phyloP scores from a whole-genome alignment of 2,888 invertebrate genomes.

The Habrosyne pyritoides region DNA sequence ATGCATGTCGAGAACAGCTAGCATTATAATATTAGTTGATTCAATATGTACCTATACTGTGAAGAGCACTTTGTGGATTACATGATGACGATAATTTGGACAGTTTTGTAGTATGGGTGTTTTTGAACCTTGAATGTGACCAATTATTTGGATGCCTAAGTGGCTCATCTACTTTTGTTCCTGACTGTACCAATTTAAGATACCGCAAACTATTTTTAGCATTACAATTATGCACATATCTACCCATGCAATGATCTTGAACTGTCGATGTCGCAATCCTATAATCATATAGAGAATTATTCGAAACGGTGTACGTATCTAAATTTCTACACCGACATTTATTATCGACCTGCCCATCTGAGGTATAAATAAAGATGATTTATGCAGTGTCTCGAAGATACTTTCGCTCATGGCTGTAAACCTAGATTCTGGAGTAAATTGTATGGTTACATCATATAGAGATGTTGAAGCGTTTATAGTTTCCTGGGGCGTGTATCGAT shows the following conservation, averaged over 20 bases:
- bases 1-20: too few species aligned
- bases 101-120: too few species aligned
- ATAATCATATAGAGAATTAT: not conserved
- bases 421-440: not conserved
- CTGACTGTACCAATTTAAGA: not conserved
- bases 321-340: not conserved
- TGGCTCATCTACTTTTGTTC: too few species aligned
- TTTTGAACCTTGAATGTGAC: too few species aligned
- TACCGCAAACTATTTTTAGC: not conserved
- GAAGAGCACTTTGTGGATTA: too few species aligned
- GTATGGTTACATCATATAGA: not conserved
- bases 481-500: not conserved
- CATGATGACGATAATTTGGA: too few species aligned
- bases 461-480: not conserved
- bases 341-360: not conserved
- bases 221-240: slow-evolving; percentile 7
- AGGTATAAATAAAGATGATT: slow-evolving; percentile 4
- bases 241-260: not conserved
- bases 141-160: too few species aligned
- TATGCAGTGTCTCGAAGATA: not conserved
- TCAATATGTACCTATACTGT: too few species aligned
- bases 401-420: not conserved
- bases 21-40: too few species aligned
- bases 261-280: not conserved
- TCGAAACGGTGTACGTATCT: not conserved